phyloP scores from a whole-genome alignment of 2,888 invertebrate genomes.

The Panorpa germanica region DNA sequence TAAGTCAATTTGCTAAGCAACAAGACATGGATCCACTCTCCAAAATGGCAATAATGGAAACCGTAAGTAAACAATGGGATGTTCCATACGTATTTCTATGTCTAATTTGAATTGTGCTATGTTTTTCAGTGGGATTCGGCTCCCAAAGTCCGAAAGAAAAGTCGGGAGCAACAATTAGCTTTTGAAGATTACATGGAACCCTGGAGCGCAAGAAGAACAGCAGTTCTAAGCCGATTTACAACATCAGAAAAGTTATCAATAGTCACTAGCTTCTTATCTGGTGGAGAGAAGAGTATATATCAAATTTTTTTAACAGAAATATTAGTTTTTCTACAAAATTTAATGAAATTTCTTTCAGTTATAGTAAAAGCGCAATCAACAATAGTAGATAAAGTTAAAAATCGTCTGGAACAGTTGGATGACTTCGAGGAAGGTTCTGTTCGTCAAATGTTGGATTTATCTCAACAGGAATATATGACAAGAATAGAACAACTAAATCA shows the following conservation, averaged over 20 bases:
- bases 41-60: constrained; percentile 36
- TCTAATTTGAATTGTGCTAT: too few relatives aligned
- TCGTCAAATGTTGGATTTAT: constrained; percentile 72
- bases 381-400: constrained; percentile 73
- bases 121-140: constrained; percentile 21
- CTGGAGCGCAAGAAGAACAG: constrained; percentile 56
- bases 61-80: constrained; percentile 19
- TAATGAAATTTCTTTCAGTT: constrained; percentile 29
- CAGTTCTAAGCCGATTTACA: constrained; percentile 78
- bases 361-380: constrained; percentile 65
- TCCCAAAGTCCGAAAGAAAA: constrained; percentile 18
- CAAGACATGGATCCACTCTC: constrained; percentile 43
- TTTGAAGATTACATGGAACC: constrained; percentile 38
- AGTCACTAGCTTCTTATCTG: constrained; percentile 69
- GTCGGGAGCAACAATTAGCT: constrained; percentile 16
- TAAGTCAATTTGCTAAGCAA: constrained; percentile 46
- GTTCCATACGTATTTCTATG: too few relatives aligned
- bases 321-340: constrained; percentile 5
- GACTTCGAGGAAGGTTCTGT: constrained; percentile 82
- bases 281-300: constrained; percentile 54
- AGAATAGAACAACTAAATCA: constrained; percentile 82
- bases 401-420: constrained; percentile 82
- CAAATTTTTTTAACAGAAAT: constrained; percentile 6
- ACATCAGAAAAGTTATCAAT: constrained; percentile 87
- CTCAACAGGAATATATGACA: constrained; percentile 80